phyloP scores from a whole-genome alignment of 2,888 invertebrate genomes.

The Prosopocoilus inquinatus region DNA sequence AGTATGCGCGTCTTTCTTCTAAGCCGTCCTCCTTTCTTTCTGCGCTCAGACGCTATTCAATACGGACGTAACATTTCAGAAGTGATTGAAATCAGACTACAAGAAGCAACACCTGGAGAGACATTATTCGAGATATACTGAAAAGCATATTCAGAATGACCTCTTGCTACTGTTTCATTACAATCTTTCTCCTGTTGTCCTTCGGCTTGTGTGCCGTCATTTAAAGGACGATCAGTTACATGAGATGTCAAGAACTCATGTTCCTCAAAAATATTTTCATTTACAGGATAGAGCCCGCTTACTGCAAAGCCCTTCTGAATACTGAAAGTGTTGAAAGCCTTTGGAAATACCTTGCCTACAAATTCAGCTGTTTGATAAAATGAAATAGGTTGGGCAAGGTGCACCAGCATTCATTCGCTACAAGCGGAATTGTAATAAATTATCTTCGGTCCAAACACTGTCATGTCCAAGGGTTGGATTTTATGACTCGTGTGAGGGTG shows the following conservation, averaged over 20 bases:
- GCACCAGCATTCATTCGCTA: conserved; percentile 1
- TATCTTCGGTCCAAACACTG: not conserved
- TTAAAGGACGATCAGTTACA: not conserved
- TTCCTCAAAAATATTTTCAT: conserved; percentile 4
- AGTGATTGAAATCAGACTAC: too few species aligned
- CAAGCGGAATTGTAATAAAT: not conserved
- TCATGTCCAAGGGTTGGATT: conserved; percentile 2
- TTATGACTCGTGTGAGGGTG: conserved; percentile 1
- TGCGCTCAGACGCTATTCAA: too few species aligned
- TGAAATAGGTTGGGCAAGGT: not conserved
- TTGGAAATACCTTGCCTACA: not conserved
- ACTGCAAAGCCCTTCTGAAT: not conserved
- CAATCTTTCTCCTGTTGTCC: too few species aligned
- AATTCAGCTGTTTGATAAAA: not conserved
- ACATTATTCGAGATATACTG: too few species aligned
- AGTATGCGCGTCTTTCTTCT: too few species aligned
- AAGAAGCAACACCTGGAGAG: too few species aligned
- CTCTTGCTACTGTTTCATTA: too few species aligned
- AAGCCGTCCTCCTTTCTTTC: too few species aligned
- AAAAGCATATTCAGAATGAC: too few species aligned
- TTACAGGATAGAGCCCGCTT: not conserved
- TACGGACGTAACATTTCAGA: too few species aligned
- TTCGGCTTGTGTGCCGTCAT: too few species aligned
- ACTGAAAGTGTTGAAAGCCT: not conserved
- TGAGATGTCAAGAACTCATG: conserved; percentile 4